Base-by-base conservation (phyloP, 2,797 vertebrate genomes). In the Cirrhinus molitorella region DNA sequence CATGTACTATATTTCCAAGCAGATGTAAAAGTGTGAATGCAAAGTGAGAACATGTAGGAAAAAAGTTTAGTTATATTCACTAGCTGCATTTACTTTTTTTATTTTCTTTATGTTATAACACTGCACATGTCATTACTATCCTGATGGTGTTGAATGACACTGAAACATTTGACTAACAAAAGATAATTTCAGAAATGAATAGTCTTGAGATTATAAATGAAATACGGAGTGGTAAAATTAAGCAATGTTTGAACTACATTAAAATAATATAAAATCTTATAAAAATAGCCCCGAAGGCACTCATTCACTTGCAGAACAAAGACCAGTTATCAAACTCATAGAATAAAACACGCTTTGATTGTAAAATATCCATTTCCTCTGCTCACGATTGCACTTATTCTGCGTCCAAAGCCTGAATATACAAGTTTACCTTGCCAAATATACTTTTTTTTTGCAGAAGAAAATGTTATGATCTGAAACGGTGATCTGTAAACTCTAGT, bases 181-280 rank as follows among this genome's bases (percentile, higher is more conserved):
- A 57, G 11, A 19, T 21, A 10, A 14, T 25, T 31, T 49, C 25
- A 73, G 28, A 57, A 57, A 81, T 34, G 40, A 23, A 43, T 5
- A 10, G 34, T 59, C 31, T n/a, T 43, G 73, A 47, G n/a, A 45
- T 61, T 40, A 43, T 25, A 47, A 14, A 25, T 71, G 7, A 59
- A 40, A n/a, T 76, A 53, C 3, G 53, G 63, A 34, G 28, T 11
- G 25, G 34, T 11, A 23, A 55, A 72, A 81, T 31, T 11, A 17
- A 51, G 63, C 14, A 21, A 67, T 40, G 31, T 57, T 61, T 17
- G 25, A 37, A 81, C 55, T 21, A 51, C n/a, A 53, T 75, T 66
- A 67, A 83, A 75, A 45, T 66, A 34, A 76, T 55, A 83, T 17
- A 83, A 67, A 83, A 83, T 43, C 34, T 66, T 43, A 45, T 57